Evolutionary conservation across 2,888 invertebrate species (phyloP).

Genomic region (Thumatha senex): DNA sequence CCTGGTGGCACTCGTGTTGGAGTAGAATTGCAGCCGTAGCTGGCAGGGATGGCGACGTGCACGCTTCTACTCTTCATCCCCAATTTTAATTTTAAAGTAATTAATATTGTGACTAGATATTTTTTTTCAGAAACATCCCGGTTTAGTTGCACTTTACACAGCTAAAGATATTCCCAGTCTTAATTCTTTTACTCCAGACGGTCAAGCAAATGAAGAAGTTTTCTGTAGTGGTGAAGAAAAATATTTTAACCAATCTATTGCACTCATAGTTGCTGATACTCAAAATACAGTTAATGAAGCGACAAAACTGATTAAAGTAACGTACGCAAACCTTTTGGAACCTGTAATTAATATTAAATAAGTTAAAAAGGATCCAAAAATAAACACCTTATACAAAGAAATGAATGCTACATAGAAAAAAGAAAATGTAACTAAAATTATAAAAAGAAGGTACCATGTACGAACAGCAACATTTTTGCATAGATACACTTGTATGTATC

Average conservation of each 20-base stretch:
- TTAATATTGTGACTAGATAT: too few relatives aligned
- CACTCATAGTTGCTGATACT: conserved; percentile 84
- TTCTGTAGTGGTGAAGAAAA: conserved; percentile 77
- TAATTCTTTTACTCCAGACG: conserved; percentile 73
- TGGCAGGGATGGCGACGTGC: too few relatives aligned
- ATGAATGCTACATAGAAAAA: conserved; percentile 41
- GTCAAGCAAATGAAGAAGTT: conserved; percentile 59
- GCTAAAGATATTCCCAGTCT: conserved; percentile 87
- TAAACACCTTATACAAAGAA: conserved; percentile 30
- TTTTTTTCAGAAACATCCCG: conserved; percentile 70
- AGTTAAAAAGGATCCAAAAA: conserved; percentile 42
- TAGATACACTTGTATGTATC: conserved; percentile 85
- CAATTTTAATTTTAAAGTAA: too few relatives aligned
- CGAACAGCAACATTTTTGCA: conserved; percentile 86
- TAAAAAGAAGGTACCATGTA: conserved; percentile 56
- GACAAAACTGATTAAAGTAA: conserved; percentile 77
- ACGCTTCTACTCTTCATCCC: too few relatives aligned
- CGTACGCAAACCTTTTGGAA: conserved; percentile 65
- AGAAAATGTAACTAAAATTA: conserved; percentile 44
- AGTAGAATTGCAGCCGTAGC: too few relatives aligned
- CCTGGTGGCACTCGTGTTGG: too few relatives aligned
- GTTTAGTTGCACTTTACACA: conserved; percentile 85
- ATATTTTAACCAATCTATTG: conserved; percentile 87
- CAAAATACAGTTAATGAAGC: conserved; percentile 78
- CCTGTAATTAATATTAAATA: conserved; percentile 48